These are phyloP conservation scores for Melanotus villosus DNA, from an alignment of 2,888 invertebrate genomes.

Conservation along the genomic window DNA sequence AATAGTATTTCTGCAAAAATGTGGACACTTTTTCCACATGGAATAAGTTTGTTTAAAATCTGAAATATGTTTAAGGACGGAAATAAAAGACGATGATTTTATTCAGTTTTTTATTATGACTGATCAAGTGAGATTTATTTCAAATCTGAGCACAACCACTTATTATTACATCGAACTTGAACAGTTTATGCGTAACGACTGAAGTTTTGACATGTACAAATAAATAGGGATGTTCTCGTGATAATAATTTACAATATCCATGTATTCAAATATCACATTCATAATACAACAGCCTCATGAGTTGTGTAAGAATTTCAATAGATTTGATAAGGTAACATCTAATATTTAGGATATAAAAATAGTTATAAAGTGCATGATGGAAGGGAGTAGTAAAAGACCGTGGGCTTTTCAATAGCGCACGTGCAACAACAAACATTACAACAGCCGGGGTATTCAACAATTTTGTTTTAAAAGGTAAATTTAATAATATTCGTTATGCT, in stretches of 20 bases:
- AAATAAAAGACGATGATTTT: background rate
- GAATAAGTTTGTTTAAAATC: no score
- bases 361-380: slow-evolving; percentile 58
- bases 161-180: slow-evolving; percentile 64
- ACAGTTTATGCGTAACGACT: slow-evolving; percentile 62
- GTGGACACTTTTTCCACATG: no score
- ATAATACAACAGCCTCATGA: slow-evolving; percentile 68
- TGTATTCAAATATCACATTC: slow-evolving; percentile 70
- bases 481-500: slow-evolving; percentile 50
- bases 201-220: slow-evolving; percentile 65
- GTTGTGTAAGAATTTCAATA: slow-evolving; percentile 60
- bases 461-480: slow-evolving; percentile 55
- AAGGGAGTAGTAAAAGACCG: slow-evolving; percentile 56
- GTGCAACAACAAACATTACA: slow-evolving; percentile 62
- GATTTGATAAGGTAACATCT: slow-evolving; percentile 63
- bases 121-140: slow-evolving; percentile 60
- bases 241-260: slow-evolving; percentile 65
- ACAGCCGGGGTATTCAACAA: slow-evolving; percentile 65
- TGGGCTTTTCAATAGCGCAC: slow-evolving; percentile 52
- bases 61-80: no score
- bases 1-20: no score
- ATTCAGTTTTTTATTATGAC: slow-evolving; percentile 58
- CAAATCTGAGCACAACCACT: slow-evolving; percentile 63
- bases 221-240: slow-evolving; percentile 64
- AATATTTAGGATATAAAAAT: slow-evolving; percentile 65